Evolutionary conservation across 1,140 invertebrate genomes (phyloP).

Genomic region (Tetramorium alpestre): DNA sequence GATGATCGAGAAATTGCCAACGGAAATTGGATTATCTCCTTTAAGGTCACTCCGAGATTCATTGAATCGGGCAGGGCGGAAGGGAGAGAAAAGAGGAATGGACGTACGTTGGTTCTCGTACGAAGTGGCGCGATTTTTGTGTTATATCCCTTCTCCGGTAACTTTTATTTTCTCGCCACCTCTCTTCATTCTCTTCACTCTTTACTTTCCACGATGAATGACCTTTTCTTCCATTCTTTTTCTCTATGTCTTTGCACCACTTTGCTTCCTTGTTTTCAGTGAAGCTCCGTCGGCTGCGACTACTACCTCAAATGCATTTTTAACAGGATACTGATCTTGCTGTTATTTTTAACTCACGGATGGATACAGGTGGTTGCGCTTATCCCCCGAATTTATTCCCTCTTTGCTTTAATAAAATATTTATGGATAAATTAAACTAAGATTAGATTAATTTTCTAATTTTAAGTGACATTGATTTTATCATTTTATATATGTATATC

Average conservation of each 20-base stretch:
- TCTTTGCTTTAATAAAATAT: background rate
- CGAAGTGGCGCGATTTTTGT: slow-evolving; percentile 57
- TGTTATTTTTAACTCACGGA: background rate
- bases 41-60: slow-evolving; percentile 76
- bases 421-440: background rate
- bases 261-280: slow-evolving; percentile 1
- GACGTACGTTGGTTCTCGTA: background rate
- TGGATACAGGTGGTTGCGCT: background rate
- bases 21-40: slow-evolving; percentile 64
- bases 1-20: slow-evolving; percentile 13
- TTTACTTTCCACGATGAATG: slow-evolving; percentile 25
- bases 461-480: background rate
- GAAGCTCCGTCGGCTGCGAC: background rate
- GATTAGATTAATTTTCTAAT: background rate
- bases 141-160: background rate
- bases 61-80: slow-evolving; percentile 69
- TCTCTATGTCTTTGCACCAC: slow-evolving; percentile 11
- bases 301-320: slow-evolving; percentile 12
- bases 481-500: background rate
- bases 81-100: background rate
- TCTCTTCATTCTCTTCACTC: slow-evolving; percentile 27
- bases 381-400: background rate
- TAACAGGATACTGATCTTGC: background rate
- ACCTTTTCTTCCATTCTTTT: background rate
- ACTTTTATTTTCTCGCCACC: slow-evolving; percentile 31